A percentile compares a stretch with the other conserved stretches of the same genome.
Conservation (phyloP, 2,113 vertebrate genomes). For the Ceyx margarethae region DNA sequence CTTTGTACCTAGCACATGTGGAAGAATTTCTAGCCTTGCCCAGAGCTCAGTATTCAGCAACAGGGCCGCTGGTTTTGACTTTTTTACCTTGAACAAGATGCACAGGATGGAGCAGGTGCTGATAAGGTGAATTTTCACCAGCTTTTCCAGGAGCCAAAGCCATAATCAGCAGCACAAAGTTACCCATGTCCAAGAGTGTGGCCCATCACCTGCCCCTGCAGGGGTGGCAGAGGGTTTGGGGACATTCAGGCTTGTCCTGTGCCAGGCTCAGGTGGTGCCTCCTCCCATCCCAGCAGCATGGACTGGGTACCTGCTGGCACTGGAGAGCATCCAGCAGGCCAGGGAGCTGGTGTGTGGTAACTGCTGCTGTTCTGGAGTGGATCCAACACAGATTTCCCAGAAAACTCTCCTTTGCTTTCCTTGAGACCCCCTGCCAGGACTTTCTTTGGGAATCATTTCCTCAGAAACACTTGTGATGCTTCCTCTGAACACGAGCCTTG, state of each 20-base stretch:
- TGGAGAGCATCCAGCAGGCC: not conserved
- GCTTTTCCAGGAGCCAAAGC: not conserved
- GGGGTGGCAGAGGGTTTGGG: fast-evolving
- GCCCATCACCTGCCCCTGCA: not conserved
- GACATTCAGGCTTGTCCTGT: not conserved
- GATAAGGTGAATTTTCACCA: not conserved
- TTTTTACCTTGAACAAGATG: not conserved
- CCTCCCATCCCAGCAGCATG: not conserved
- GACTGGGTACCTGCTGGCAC: not conserved
- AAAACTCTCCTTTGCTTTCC: not conserved
- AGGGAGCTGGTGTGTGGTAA: fast-evolving
- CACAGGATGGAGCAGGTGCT: too few relatives aligned
- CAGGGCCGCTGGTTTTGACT: not conserved
- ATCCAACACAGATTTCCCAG: not conserved
- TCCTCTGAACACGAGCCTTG: not conserved
- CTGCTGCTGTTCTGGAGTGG: not conserved
- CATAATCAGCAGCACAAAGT: not conserved
- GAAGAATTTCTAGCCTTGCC: not conserved
- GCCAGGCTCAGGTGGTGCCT: not conserved
- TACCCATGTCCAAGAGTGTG: fast-evolving
- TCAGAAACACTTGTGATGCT: not conserved
- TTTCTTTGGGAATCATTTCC: not conserved
- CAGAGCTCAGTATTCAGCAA: not conserved
- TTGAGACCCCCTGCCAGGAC: too few relatives aligned
- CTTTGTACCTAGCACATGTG: not conserved